Evolutionary conservation across 2,888 invertebrate species (phyloP).

Genomic region (Agrotis puta): DNA sequence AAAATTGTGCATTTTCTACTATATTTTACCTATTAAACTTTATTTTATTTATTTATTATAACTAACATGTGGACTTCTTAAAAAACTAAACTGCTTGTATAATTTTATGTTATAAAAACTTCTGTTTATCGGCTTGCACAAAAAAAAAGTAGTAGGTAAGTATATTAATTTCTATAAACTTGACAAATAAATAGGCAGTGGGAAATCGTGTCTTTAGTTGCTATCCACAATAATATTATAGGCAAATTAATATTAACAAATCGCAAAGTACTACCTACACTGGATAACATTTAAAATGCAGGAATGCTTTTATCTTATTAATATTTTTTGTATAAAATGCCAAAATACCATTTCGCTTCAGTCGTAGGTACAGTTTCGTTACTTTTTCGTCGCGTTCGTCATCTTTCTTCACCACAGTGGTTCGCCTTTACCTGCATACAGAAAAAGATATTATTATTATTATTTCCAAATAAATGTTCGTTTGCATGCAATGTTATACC

Average conservation of each 20-base stretch:
- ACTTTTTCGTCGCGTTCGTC: constrained; percentile 52
- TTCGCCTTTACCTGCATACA: constrained; percentile 79
- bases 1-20: no score
- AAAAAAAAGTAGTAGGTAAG: background rate
- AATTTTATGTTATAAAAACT: background rate
- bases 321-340: constrained; percentile 58
- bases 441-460: constrained; percentile 50
- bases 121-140: constrained; percentile 16
- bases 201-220: constrained; percentile 38
- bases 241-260: constrained; percentile 43
- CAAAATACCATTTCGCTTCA: constrained; percentile 60
- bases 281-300: constrained; percentile 56
- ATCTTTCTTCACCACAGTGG: constrained; percentile 74
- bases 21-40: no score
- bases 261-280: constrained; percentile 47
- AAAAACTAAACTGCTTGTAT: background rate
- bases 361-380: constrained; percentile 55
- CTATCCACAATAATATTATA: constrained; percentile 29
- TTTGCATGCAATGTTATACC: constrained; percentile 63
- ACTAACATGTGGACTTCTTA: background rate
- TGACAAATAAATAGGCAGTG: constrained; percentile 50
- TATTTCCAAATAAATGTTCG: constrained; percentile 19
- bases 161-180: constrained; percentile 13
- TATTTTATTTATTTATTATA: background rate
- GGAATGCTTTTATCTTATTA: constrained; percentile 75